These are phyloP conservation scores for Mustela erminea DNA, from an alignment of 2,797 vertebrate species.

Conservation along the genomic window DNA sequence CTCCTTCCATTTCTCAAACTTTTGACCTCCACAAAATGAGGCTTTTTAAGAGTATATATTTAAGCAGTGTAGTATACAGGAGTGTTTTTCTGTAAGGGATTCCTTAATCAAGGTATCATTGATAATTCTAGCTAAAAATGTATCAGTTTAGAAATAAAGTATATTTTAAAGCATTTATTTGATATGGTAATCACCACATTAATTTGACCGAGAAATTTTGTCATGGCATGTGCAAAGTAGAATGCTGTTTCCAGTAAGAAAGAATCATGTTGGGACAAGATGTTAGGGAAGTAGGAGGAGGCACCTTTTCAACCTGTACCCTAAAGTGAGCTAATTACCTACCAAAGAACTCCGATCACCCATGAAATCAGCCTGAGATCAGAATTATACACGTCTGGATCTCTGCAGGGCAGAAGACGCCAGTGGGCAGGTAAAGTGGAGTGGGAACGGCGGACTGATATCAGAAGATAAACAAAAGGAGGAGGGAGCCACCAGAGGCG, in stretches of 20 bases:
- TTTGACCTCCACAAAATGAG: background rate
- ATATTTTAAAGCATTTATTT: background rate
- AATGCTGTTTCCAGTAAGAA: slow-evolving; percentile 13
- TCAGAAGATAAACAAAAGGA: no score
- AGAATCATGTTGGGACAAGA: background rate
- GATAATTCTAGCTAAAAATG: background rate
- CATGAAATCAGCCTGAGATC: no score
- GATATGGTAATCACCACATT: background rate
- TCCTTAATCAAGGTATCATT: background rate
- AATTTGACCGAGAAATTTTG: slow-evolving; percentile 26
- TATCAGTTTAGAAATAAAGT: background rate
- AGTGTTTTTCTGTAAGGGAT: background rate
- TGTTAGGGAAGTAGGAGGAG: no score
- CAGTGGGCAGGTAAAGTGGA: no score
- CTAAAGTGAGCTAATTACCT: no score
- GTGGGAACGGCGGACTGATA: no score
- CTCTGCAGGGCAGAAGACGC: no score
- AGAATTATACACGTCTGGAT: no score
- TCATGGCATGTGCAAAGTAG: background rate
- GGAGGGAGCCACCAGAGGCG: no score
- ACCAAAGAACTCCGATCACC: no score
- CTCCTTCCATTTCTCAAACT: background rate
- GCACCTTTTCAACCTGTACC: no score
- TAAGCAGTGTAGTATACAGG: background rate
- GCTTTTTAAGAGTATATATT: background rate